Evolutionary conservation across 2,113 vertebrate genomes (phyloP).

Genomic region (Ctenodactylus gundi): DNA sequence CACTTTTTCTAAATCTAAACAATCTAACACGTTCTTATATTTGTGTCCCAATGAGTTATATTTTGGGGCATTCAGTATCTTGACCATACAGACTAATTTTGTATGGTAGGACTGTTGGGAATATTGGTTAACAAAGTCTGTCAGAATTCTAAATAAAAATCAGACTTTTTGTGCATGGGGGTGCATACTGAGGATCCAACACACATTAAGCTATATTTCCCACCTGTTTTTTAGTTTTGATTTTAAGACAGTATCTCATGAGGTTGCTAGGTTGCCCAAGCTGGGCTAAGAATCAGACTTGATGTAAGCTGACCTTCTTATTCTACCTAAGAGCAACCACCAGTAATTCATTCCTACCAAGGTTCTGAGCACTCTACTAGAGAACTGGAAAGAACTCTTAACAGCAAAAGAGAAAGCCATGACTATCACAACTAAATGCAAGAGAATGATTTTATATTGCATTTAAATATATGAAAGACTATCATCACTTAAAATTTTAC

Average conservation of each 20-base stretch:
- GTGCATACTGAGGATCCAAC: too few species aligned
- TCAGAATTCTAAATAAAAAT: neutral
- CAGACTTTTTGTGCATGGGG: too few species aligned
- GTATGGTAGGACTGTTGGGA: neutral
- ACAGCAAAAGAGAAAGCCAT: neutral
- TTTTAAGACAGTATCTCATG: too few species aligned
- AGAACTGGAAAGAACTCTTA: neutral
- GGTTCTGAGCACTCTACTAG: neutral
- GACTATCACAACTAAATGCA: conserved; percentile 9
- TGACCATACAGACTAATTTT: neutral
- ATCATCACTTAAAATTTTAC: neutral
- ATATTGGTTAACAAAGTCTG: neutral
- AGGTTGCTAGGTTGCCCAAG: too few species aligned
- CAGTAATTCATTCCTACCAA: neutral
- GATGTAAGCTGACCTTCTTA: neutral
- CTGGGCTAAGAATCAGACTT: neutral
- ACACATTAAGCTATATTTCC: too few species aligned
- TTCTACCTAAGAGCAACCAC: neutral
- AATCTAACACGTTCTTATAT: neutral
- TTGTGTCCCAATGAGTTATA: neutral
- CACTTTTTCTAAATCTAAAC: neutral
- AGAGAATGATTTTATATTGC: neutral
- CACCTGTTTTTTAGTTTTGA: too few species aligned
- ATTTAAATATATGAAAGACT: conserved; percentile 44
- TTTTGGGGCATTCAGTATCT: conserved; percentile 14